Evolutionary conservation across 2,797 vertebrate species (phyloP), one percentile per base, ranked within the genome.

Genomic region (Thunnus albacares): DNA sequence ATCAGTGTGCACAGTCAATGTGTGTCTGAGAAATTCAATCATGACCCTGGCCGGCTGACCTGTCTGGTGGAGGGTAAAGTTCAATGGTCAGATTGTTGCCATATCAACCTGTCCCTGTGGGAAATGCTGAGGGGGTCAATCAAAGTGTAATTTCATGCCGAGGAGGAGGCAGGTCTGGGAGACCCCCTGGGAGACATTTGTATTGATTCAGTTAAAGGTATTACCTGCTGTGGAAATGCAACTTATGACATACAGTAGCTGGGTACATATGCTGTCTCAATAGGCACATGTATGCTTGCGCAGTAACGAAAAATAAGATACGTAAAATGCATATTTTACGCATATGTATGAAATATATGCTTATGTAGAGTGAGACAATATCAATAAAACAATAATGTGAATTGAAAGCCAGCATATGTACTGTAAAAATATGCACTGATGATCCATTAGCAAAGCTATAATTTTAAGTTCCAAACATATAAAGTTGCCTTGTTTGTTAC

Each of bases 11-110:
- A 1, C 67, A 65, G 78, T 87, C 71, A 52, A 63, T 71, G 56
- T 55, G 49, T 43, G 60, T 78, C 58, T 57, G 61, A 83, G 62
- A 47, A 82, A 88, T 84, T 87, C 47, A 84, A 83, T 90, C 63
- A 82, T 41, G 81, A 82, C 77, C 66, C 17, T 3, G 15, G 17
- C 20, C 41, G 8, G 61, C 71, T 80, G 87, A 89, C 81, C 79
- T 35, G 62, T 82, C 81, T 74, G 78, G 61, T 47, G 15, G 63
- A 38, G 79, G 77, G 51, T 63, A 79, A 69, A 85, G 85, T 78
- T 92, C 81, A 89, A 26, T 5, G 38, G 70, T 83, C 75, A 78
- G 64, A 72, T 35, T 74, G 72, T 84, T 79, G 75, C 72, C 43
- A 28, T 77, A 38, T 81, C 65, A 84, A 58, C 73, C 71, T 4